Percentiles rank a stretch among this genome's conserved stretches.
Evolutionary conservation across 2,888 invertebrate species (phyloP).

Genomic region (Agrotis puta): DNA sequence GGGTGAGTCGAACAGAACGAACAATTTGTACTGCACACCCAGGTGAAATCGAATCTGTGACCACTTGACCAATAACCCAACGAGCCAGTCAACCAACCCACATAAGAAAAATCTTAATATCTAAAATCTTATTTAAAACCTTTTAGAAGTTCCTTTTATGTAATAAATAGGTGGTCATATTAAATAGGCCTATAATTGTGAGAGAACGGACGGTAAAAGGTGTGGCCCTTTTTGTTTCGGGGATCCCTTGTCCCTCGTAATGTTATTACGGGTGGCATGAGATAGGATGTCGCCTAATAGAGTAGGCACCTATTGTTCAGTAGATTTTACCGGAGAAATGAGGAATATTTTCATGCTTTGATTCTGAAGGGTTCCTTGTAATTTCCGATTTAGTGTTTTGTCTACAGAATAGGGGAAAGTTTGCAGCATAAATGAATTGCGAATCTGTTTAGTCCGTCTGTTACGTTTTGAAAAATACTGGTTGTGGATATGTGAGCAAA

Average conservation of each 20-base stretch:
- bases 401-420: not conserved
- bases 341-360: conserved; percentile 9
- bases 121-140: conserved; percentile 47
- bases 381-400: conserved; percentile 7
- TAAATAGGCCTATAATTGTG: conserved; percentile 47
- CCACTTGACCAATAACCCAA: too few relatives aligned
- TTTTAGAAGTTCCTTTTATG: conserved; percentile 32
- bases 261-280: conserved; percentile 36
- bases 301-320: conserved; percentile 11
- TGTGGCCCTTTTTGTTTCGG: conserved; percentile 51
- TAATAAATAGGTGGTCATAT: conserved; percentile 35
- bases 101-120: conserved; percentile 40
- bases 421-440: too few relatives aligned
- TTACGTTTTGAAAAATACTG: too few relatives aligned
- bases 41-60: too few relatives aligned
- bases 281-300: conserved; percentile 24
- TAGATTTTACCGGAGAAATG: conserved; percentile 14
- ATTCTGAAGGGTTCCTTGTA: not conserved
- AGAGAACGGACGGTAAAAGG: conserved; percentile 37
- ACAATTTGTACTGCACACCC: too few relatives aligned
- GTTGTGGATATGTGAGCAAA: too few relatives aligned
- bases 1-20: too few relatives aligned
- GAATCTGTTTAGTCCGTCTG: too few relatives aligned
- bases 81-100: not conserved
- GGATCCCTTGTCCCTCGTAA: conserved; percentile 43